Evolutionary conservation across 2,888 invertebrate genomes (phyloP), one percentile per base, ranked within the genome.

Genomic region (Sarcophaga caerulescens): DNA sequence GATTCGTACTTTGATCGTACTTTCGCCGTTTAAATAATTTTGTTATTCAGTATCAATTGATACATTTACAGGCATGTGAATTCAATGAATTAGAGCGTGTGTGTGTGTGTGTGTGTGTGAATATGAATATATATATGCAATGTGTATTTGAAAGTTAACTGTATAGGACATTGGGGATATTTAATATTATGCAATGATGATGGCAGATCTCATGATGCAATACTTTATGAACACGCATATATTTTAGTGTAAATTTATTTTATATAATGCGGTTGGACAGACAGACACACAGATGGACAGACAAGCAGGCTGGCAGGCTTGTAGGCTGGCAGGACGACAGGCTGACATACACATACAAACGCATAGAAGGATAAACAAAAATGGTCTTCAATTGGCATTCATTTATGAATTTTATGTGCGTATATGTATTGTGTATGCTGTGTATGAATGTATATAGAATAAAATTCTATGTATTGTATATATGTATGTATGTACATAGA

Each of bases 181-280:
- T 84, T 78, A 84, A 81, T 81, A 70, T 81, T 70, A 78, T 78
- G 70, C 77, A 77, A 84, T 75, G 86, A 78, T 84, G 86, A 78
- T 81, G 81, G 77, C 84, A 84, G 86, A 60, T 65, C 81, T 84
- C 69, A 69, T 84, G 86, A 86, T 84, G 84, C 86, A 88, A 85
- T 88, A 82, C 71, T 88, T 88, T 88, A 88, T 87, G 85, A 17
- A 52, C 89, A 89, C 69, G 81, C 80, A 84, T 78, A 87, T 87
- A 88, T 87, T 87, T 88, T 84, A 87, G 84, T 87, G 88, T 85
- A 88, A 85, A 88, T 89, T 84, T 88, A 86, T 87, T 88, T 85
- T 85, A 88, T 88, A 85, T 85, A 79, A 81, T 88, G 89, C 89
- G 87, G 81, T 84, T 68, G 83, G 76, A 47, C 47, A 11, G 69